These are phyloP conservation scores for Lissocephala sabroskyi DNA, from an alignment of 2,888 invertebrate species.

Conservation along the genomic window DNA sequence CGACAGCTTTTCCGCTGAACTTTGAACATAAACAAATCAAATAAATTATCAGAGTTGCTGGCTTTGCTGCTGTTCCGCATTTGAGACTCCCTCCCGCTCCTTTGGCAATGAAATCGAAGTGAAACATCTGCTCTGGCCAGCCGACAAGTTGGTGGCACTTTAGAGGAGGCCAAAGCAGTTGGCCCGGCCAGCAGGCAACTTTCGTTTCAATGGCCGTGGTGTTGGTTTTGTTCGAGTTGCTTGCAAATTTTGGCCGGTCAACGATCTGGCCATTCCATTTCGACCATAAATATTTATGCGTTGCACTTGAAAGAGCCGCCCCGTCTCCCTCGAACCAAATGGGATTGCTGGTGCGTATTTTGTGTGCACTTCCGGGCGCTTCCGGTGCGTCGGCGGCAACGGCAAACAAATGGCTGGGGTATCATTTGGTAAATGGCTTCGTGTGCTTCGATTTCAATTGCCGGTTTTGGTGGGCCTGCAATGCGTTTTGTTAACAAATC, in stretches of 20 bases:
- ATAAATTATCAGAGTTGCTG: no score
- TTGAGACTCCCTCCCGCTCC: no score
- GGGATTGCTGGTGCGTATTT: background rate
- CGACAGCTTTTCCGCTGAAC: no score
- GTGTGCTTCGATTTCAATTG: background rate
- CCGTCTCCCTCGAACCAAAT: no score
- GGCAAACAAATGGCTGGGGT: background rate
- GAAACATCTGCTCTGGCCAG: no score
- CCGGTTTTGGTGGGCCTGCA: no score
- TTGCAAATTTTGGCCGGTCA: conserved; percentile 43
- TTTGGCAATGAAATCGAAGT: no score
- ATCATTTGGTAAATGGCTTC: background rate
- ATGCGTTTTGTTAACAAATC: conserved; percentile 53
- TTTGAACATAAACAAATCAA: no score
- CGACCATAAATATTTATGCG: conserved; percentile 54
- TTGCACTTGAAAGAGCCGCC: conserved; percentile 51
- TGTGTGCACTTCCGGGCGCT: background rate
- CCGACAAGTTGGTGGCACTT: no score
- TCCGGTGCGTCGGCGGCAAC: no score
- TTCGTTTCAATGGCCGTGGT: conserved; percentile 36
- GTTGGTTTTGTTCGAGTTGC: conserved; percentile 3
- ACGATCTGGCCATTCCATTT: conserved; percentile 5
- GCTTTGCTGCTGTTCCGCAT: no score
- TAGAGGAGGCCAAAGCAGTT: no score
- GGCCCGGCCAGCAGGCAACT: conserved; percentile 30